Conservation (phyloP, 2,113 vertebrate genomes). For the Myotis yumanensis region DNA sequence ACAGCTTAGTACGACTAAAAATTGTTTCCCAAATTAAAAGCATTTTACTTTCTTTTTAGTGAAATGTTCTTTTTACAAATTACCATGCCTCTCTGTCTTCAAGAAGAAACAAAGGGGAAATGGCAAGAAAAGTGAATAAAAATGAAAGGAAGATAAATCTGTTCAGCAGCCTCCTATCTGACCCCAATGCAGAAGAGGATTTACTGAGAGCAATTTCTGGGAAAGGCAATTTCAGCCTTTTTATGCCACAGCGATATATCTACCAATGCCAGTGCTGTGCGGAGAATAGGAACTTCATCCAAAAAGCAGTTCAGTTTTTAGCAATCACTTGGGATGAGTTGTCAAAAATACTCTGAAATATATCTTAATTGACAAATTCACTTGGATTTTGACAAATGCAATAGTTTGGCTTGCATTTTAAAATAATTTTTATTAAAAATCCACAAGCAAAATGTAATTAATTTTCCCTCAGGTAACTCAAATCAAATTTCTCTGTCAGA, state of each 20-base stretch:
- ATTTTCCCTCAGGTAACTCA: not conserved
- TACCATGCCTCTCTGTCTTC: slow-evolving; percentile 59
- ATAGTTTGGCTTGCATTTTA: slow-evolving; percentile 60
- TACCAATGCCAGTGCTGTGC: slow-evolving; percentile 59
- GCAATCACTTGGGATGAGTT: slow-evolving; percentile 72
- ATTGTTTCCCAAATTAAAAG: slow-evolving; percentile 69
- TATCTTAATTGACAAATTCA: slow-evolving; percentile 73
- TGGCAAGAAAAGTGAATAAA: slow-evolving; percentile 62
- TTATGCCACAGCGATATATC: slow-evolving; percentile 59
- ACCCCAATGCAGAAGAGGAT: slow-evolving; percentile 53
- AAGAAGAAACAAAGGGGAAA: slow-evolving; percentile 65
- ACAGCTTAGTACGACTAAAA: slow-evolving; percentile 57
- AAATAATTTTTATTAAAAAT: slow-evolving; percentile 70
- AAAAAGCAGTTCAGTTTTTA: slow-evolving; percentile 79
- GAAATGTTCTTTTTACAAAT: slow-evolving; percentile 49
- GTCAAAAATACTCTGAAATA: slow-evolving; percentile 74
- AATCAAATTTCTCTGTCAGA: slow-evolving; percentile 51
- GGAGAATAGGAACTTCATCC: slow-evolving; percentile 71
- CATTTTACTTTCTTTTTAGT: slow-evolving; percentile 58
- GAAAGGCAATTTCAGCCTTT: slow-evolving; percentile 80
- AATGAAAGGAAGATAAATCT: slow-evolving; percentile 75
- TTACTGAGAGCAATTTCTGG: slow-evolving; percentile 13
- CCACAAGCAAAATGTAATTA: slow-evolving; percentile 26
- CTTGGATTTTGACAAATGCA: slow-evolving; percentile 44
- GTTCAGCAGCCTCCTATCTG: slow-evolving; percentile 56